These are phyloP conservation scores for Scomber colias DNA, from an alignment of 2,113 vertebrate genomes.

Conservation along the genomic window DNA sequence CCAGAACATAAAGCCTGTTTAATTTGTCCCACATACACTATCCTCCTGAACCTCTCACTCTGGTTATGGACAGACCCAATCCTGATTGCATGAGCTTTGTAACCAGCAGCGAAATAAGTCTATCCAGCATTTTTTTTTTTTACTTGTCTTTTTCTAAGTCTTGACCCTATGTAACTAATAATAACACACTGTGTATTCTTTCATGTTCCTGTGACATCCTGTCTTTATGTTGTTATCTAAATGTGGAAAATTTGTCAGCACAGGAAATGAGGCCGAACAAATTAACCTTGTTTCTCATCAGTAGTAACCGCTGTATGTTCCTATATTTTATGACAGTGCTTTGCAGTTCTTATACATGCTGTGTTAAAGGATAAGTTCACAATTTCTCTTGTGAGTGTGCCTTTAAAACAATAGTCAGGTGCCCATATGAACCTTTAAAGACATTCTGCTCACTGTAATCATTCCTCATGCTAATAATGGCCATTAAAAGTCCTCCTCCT, in stretches of 20 bases:
- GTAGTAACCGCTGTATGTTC: neutral
- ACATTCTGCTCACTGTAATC: no score
- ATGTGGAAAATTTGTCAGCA: slow-evolving; percentile 40
- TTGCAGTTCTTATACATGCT: slow-evolving; percentile 2
- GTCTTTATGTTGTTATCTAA: slow-evolving; percentile 43
- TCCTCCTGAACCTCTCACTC: slow-evolving; percentile 63
- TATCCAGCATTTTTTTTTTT: slow-evolving; percentile 6
- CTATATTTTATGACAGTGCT: slow-evolving; percentile 3
- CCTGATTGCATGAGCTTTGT: slow-evolving; percentile 48
- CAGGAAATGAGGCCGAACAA: slow-evolving; percentile 60
- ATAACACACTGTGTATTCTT: slow-evolving; percentile 26
- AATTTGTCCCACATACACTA: slow-evolving; percentile 77
- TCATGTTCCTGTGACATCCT: slow-evolving; percentile 31
- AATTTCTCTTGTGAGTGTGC: no score
- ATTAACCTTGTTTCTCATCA: slow-evolving; percentile 53
- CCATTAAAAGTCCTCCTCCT: no score
- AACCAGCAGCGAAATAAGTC: slow-evolving; percentile 20
- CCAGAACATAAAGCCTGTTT: slow-evolving; percentile 79
- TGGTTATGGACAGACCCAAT: slow-evolving; percentile 41
- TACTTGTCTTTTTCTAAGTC: neutral
- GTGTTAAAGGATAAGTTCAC: no score
- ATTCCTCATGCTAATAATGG: no score
- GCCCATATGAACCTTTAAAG: no score
- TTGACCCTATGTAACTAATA: slow-evolving; percentile 46
- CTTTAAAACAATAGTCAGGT: no score